phyloP scores from a whole-genome alignment of 2,888 invertebrate genomes.

The Stenoptilia bipunctidactyla region DNA sequence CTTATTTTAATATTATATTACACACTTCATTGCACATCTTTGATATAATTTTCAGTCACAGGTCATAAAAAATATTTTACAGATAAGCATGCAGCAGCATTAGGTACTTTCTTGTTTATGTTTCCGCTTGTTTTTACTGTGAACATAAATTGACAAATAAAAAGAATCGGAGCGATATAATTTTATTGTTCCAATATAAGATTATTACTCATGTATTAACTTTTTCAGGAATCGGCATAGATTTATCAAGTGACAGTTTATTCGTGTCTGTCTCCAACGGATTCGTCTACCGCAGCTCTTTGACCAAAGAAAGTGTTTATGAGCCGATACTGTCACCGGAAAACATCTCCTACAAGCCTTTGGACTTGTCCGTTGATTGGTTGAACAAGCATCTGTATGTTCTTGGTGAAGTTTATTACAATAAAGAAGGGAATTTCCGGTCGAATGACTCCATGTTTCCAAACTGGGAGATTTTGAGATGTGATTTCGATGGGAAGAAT shows the following conservation, averaged over 20 bases:
- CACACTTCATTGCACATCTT: too few relatives aligned
- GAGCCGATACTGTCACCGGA: constrained; percentile 69
- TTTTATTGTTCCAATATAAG: too few relatives aligned
- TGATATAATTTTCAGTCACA: too few relatives aligned
- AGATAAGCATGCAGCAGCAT: too few relatives aligned
- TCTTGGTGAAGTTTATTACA: constrained; percentile 77
- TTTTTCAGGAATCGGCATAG: constrained; percentile 79
- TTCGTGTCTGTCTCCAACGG: constrained; percentile 84
- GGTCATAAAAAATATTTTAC: too few relatives aligned
- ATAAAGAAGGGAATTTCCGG: constrained; percentile 31
- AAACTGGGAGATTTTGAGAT: constrained; percentile 81
- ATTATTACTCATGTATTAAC: too few relatives aligned
- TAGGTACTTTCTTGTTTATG: too few relatives aligned
- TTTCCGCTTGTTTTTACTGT: too few relatives aligned
- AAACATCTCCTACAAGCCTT: constrained; percentile 73
- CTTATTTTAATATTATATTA: too few relatives aligned
- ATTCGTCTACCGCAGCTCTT: constrained; percentile 68
- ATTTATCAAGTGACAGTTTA: constrained; percentile 78
- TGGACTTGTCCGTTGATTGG: constrained; percentile 89
- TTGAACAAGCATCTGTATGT: constrained; percentile 87
- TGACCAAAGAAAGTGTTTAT: constrained; percentile 51
- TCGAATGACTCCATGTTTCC: constrained; percentile 32
- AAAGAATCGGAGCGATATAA: too few relatives aligned
- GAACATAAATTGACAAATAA: too few relatives aligned
- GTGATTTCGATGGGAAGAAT: constrained; percentile 80